Evolutionary conservation across 2,888 invertebrate species (phyloP), one percentile per base, ranked within the genome.

Genomic region (Nymphalis urticae): DNA sequence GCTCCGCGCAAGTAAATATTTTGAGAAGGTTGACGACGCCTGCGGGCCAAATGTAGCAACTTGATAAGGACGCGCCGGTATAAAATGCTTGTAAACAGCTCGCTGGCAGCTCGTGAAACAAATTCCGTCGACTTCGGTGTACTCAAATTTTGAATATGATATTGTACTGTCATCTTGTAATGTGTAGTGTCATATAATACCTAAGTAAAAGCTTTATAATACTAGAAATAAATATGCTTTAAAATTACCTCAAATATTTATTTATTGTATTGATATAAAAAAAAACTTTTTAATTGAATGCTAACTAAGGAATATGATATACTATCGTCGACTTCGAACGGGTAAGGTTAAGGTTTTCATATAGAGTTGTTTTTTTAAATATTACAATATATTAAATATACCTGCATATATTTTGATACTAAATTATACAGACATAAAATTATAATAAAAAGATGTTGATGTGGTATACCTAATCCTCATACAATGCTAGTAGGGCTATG

Each of bases 51-150:
- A 87, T 86, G 85, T 84, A 83, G 83, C 82, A 77, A 86, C 86
- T 88, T 89, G 89, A 90, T 91, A 80, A 81, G 87, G 86, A 86
- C 77, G 79, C 80, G 77, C 75, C 81, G 80, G 84, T 82, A 85
- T 88, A 89, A 90, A 89, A 88, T 88, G 84, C 86, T 87, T 88
- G 89, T 90, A 86, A 88, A 91, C 90, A 90, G 87, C 86, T 88
- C 81, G 79, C 54, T 56, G 17, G 54, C 54, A 56, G 81, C 81
- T 82, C 75, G 74, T 82, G 83, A 58, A 86, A 82, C 81, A 74
- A 87, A 84, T 81, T 84, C 80, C 80, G 81, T 77, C 81, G 82
- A 81, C 85, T 32, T 56, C 54, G n/a, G 58, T 36, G 13, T 58
- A 58, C 27, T 58, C 21, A 42, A n/a, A 58, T 58, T 58, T 58